Evolutionary conservation across 2,888 invertebrate species (phyloP), one percentile per base, ranked within the genome.

Genomic region (Mesorhabditis sp.): DNA sequence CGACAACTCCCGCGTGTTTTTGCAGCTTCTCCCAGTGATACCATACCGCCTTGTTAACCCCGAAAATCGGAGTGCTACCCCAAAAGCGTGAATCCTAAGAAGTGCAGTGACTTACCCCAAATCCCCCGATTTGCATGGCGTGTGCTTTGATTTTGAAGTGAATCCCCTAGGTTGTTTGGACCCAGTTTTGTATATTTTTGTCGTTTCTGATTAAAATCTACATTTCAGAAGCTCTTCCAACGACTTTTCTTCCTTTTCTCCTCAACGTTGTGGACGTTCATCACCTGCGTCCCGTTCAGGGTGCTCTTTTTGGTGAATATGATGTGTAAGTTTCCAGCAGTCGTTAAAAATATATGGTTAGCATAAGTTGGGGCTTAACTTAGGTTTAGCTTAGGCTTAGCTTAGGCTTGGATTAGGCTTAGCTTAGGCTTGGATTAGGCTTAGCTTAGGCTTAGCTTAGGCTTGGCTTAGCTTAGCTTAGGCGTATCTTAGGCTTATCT

Each of bases 191-290:
- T 13, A 50, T 50, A 50, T 50, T 2, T 50, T 1, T n/a, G 58
- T 50, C 7, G 3, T 6, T 42, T 41, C 7, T 67, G 58, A 15
- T 15, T 7, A 2, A 66, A 15, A 10, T 67, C 10, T 43, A 43
- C 4, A 4, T 76, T 82, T 69, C 74, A 84, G 84, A 76, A 77
- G 68, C 75, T 84, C 45, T 83, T 84, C 71, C 80, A 83, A 69
- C 80, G 84, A 3, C 76, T 84, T 4, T 84, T 84, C 70, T 84
- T 84, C 76, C 68, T 84, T 28, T 84, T 84, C 74, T 82, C 82
- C 45, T 82, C 82, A 67, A 84, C 84, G 0, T 65, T 84, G 42
- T 84, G 84, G 84, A 84, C 84, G 0, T 83, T 83, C 68, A 77
- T 80, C 72, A 84, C 84, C 4, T 83, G 82, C 58, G 75, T 84